Percentiles rank a stretch among this genome's conserved stretches.
phyloP scores from a whole-genome alignment of 2,113 vertebrate species.

The Dicentrarchus labrax region DNA sequence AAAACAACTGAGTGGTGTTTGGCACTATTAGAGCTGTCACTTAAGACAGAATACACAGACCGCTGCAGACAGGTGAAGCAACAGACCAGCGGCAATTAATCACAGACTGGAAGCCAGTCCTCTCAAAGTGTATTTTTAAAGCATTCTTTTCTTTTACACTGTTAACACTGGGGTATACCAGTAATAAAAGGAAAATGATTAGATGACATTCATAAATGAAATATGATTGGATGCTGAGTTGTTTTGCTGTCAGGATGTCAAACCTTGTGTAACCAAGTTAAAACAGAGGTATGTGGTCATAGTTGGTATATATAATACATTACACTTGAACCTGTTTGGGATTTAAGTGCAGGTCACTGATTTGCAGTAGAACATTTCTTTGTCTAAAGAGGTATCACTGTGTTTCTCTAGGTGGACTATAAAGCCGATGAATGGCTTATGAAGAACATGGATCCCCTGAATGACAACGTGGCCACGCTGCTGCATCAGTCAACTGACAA shows the following conservation, averaged over 20 bases:
- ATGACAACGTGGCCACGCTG: slow-evolving; percentile 96
- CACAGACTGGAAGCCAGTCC: slow-evolving; percentile 4
- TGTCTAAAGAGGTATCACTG: not conserved
- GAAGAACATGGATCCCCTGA: slow-evolving; percentile 99
- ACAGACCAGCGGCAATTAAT: slow-evolving; percentile 16
- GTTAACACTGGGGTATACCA: not conserved
- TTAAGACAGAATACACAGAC: not conserved
- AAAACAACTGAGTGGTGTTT: slow-evolving; percentile 1
- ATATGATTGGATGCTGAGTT: not conserved
- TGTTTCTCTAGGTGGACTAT: slow-evolving; percentile 91
- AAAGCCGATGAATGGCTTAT: slow-evolving; percentile 99
- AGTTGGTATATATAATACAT: not conserved
- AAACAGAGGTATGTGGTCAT: not conserved
- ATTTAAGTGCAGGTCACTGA: not conserved
- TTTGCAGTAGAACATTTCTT: too few species aligned
- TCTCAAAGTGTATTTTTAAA: not conserved
- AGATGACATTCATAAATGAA: not conserved
- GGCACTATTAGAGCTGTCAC: not conserved
- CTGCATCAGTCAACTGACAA: slow-evolving; percentile 97
- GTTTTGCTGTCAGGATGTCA: not conserved
- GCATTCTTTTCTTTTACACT: slow-evolving; percentile 2
- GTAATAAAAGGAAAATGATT: not conserved
- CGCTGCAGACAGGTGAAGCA: slow-evolving; percentile 39
- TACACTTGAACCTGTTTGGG: not conserved
- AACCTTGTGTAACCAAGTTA: not conserved